A percentile compares a stretch with the other conserved stretches of the same genome.
phyloP scores from a whole-genome alignment of 1,140 invertebrate genomes.

The Trialeurodes vaporariorum region DNA sequence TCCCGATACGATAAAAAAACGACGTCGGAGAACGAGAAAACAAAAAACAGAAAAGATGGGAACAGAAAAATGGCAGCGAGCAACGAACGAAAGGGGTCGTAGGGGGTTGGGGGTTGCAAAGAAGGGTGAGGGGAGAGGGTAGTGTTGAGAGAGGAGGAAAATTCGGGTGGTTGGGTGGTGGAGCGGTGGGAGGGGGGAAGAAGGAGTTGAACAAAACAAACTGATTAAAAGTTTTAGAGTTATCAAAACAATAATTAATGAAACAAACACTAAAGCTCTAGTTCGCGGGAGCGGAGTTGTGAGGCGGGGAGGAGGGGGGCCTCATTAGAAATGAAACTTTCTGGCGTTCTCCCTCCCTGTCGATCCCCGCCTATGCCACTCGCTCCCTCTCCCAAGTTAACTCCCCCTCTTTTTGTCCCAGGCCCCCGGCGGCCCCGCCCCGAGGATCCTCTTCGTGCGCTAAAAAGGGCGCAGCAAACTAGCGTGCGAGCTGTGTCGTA shows the following conservation, averaged over 20 bases:
- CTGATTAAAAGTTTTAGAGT: constrained; percentile 1
- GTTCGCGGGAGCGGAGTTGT: too few relatives aligned
- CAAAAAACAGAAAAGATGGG: background rate
- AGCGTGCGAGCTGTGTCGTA: background rate
- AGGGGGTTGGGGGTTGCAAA: background rate
- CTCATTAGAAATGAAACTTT: constrained; percentile 1
- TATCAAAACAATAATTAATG: constrained; percentile 1
- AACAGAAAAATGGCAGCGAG: background rate
- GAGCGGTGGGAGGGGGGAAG: background rate
- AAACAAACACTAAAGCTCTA: background rate
- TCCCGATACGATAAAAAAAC: background rate
- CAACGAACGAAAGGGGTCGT: constrained; percentile 2
- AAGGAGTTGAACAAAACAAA: background rate
- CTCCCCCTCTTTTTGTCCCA: background rate
- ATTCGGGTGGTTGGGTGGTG: background rate
- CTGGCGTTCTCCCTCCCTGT: background rate
- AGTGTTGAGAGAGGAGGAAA: too few relatives aligned
- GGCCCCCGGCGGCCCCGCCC: too few relatives aligned
- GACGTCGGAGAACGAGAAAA: too few relatives aligned
- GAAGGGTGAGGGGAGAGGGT: background rate
- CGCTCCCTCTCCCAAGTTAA: background rate
- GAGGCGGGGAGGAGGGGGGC: background rate
- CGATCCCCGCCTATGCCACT: background rate
- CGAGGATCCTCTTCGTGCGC: background rate
- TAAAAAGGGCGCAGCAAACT: background rate